Evolutionary conservation across 2,113 vertebrate species (phyloP).

Genomic region (Carettochelys insculpta): DNA sequence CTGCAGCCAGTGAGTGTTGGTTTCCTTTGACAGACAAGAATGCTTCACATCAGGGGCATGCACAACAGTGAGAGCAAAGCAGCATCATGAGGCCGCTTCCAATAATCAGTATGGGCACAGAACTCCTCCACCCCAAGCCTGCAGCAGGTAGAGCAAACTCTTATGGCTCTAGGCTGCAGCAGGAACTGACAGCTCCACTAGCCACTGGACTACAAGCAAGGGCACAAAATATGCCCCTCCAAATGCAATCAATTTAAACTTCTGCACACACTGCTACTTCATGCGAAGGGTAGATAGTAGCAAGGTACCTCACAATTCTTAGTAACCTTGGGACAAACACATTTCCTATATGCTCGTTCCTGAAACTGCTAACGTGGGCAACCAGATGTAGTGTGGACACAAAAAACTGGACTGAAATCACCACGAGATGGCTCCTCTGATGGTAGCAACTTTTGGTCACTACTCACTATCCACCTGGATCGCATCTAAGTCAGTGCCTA

Average conservation of each 20-base stretch:
- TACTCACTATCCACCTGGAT: not conserved
- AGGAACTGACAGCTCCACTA: too few species aligned
- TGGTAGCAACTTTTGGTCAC: not conserved
- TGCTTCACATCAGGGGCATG: not conserved
- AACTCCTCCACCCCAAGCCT: too few species aligned
- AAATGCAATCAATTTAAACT: too few species aligned
- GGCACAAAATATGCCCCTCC: too few species aligned
- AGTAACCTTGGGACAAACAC: not conserved
- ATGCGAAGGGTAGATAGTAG: not conserved
- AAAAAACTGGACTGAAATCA: not conserved
- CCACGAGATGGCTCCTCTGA: not conserved
- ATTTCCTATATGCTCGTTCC: not conserved
- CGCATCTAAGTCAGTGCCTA: not conserved
- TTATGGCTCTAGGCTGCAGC: too few species aligned
- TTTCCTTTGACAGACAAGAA: not conserved
- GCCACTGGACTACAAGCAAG: too few species aligned
- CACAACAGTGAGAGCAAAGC: not conserved
- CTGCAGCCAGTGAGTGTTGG: not conserved
- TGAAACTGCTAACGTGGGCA: not conserved
- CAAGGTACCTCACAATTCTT: not conserved
- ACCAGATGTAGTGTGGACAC: not conserved
- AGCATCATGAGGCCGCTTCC: too few species aligned
- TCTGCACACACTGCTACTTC: too few species aligned
- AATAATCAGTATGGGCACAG: too few species aligned
- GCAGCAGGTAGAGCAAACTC: too few species aligned